phyloP scores from a whole-genome alignment of 2,888 invertebrate genomes.

The Pedicia rivosa region DNA sequence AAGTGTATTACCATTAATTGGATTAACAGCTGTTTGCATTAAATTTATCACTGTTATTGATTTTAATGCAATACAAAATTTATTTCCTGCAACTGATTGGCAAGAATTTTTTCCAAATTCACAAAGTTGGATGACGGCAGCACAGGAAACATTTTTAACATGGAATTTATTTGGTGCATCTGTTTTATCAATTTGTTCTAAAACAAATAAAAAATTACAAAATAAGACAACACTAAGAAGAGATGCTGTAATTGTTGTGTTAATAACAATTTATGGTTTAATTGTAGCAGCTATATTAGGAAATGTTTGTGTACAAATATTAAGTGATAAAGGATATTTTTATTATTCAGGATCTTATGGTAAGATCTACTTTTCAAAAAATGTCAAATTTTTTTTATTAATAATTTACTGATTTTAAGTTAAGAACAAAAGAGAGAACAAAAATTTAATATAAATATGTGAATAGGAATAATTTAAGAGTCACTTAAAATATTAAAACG shows the following conservation, averaged over 20 bases:
- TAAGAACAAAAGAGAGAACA: too few relatives aligned
- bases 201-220: conserved; percentile 19
- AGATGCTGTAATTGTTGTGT: conserved; percentile 49
- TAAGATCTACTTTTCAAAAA: conserved; percentile 31
- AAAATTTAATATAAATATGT: too few relatives aligned
- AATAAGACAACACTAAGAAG: conserved; percentile 26
- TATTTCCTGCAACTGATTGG: conserved; percentile 69
- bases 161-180: conserved; percentile 57
- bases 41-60: conserved; percentile 23
- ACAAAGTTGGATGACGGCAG: conserved; percentile 78
- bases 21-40: conserved; percentile 30
- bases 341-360: conserved; percentile 78
- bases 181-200: conserved; percentile 26
- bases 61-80: conserved; percentile 30
- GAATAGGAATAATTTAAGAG: too few relatives aligned
- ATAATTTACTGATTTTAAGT: conserved; percentile 2
- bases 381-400: too few relatives aligned
- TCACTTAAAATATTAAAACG: too few relatives aligned
- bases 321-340: conserved; percentile 53
- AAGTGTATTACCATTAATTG: conserved; percentile 60
- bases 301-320: conserved; percentile 64
- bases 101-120: conserved; percentile 69
- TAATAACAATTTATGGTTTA: conserved; percentile 59
- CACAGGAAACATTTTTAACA: conserved; percentile 74
- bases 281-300: conserved; percentile 64